Conservation (phyloP, 2,113 vertebrate species). For the Catagonus wagneri region DNA sequence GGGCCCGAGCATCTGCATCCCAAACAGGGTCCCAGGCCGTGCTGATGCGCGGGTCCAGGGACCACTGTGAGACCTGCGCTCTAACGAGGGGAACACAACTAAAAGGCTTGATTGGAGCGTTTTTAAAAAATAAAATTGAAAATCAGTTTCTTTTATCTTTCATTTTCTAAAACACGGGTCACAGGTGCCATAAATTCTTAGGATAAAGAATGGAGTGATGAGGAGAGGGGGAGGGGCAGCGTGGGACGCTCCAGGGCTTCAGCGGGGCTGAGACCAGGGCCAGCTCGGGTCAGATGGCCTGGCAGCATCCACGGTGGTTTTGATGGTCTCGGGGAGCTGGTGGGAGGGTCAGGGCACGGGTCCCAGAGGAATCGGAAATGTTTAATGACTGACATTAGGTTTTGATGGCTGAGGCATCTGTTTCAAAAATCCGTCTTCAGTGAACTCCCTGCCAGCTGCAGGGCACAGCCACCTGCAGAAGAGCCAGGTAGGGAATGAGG, state of each 20-base stretch:
- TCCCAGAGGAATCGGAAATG: accelerated
- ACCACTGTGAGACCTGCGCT: not conserved
- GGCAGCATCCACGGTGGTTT: accelerated
- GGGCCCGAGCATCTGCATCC: accelerated
- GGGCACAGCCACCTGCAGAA: not conserved
- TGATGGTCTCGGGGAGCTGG: not conserved
- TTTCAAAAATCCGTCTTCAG: too few relatives aligned
- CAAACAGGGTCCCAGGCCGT: accelerated
- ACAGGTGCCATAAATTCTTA: not conserved
- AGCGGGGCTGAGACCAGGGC: not conserved
- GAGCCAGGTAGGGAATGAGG: too few relatives aligned
- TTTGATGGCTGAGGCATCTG: not conserved
- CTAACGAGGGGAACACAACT: not conserved
- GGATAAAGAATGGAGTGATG: too few relatives aligned
- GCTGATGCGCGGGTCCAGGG: accelerated
- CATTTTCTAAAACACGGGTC: not conserved
- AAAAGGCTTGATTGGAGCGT: not conserved
- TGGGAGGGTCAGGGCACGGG: accelerated
- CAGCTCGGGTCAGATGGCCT: accelerated
- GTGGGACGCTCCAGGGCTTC: accelerated
- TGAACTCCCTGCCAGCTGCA: accelerated
- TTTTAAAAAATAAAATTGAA: not conserved
- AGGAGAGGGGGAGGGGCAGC: not conserved
- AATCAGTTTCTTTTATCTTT: not conserved
- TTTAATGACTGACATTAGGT: not conserved